phyloP scores from a whole-genome alignment of 2,113 vertebrate genomes.

The Pachyramphus minor region DNA sequence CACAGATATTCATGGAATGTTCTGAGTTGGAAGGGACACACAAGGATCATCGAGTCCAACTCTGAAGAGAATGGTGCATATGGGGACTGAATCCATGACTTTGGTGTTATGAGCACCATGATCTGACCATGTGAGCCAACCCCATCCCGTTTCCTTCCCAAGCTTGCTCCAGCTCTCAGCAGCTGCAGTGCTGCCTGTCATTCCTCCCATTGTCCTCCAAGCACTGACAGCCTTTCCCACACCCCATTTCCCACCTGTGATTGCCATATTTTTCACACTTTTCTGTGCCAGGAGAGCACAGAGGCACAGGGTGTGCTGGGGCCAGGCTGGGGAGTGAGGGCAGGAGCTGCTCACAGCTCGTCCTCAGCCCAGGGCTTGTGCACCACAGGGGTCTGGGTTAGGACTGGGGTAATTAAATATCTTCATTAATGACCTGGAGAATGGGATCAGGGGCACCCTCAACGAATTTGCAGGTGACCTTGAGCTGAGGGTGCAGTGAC shows the following conservation, averaged over 20 bases:
- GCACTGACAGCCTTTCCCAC: neutral
- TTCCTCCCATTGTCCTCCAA: neutral
- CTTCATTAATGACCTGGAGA: neutral
- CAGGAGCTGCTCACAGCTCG: neutral
- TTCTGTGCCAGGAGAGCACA: neutral
- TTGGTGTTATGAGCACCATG: neutral
- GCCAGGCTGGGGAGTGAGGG: neutral
- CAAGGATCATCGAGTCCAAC: neutral
- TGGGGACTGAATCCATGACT: neutral
- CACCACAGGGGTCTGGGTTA: neutral
- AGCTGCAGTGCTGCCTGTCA: neutral
- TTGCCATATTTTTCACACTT: accelerated
- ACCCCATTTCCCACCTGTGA: neutral
- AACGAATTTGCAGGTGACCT: neutral
- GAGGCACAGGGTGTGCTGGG: neutral
- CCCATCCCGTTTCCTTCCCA: neutral
- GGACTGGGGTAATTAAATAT: neutral
- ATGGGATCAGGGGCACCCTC: neutral
- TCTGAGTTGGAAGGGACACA: neutral
- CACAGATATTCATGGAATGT: neutral
- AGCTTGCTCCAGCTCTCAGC: neutral
- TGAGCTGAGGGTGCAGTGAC: neutral
- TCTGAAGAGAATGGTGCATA: too few relatives aligned
- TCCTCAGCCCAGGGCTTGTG: neutral
- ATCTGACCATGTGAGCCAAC: neutral